phyloP scores from a whole-genome alignment of 2,113 vertebrate genomes.

The Macroglossus sobrinus region DNA sequence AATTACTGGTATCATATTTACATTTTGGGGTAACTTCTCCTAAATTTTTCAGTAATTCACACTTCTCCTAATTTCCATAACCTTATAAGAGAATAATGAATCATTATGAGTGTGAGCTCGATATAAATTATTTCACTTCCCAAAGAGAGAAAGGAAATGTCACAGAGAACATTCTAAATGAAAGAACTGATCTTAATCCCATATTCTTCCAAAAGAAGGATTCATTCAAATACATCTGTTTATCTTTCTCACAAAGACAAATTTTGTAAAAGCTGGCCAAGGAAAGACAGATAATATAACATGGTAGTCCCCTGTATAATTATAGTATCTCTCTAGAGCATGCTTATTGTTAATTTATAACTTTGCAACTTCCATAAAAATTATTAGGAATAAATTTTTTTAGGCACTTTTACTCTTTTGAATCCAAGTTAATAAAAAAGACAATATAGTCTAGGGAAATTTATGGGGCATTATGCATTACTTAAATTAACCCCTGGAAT shows the following conservation, averaged over 20 bases:
- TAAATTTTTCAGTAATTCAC: constrained; percentile 11
- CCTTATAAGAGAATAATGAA: not conserved
- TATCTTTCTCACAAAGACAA: constrained; percentile 63
- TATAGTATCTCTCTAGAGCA: constrained; percentile 43
- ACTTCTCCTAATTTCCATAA: constrained; percentile 37
- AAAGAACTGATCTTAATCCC: constrained; percentile 30
- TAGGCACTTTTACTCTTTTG: not conserved
- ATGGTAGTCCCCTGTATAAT: constrained; percentile 39
- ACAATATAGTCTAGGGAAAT: constrained; percentile 22
- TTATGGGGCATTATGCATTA: not conserved
- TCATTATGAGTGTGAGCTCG: not conserved
- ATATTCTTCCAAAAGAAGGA: constrained; percentile 47
- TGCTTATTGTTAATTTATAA: constrained; percentile 29
- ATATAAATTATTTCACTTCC: constrained; percentile 28
- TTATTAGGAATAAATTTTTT: constrained; percentile 50
- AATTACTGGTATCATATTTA: not conserved
- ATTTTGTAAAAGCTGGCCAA: constrained; percentile 59
- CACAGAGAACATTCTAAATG: constrained; percentile 37
- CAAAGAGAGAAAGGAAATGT: constrained; percentile 36
- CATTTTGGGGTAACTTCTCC: not conserved
- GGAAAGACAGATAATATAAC: constrained; percentile 50
- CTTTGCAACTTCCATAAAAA: constrained; percentile 60
- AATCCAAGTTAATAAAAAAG: constrained; percentile 55
- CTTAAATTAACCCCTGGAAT: constrained; percentile 33
- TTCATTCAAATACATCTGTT: constrained; percentile 59